Evolutionary conservation across 2,888 invertebrate genomes (phyloP).

Genomic region (Eupithecia subumbrata): DNA sequence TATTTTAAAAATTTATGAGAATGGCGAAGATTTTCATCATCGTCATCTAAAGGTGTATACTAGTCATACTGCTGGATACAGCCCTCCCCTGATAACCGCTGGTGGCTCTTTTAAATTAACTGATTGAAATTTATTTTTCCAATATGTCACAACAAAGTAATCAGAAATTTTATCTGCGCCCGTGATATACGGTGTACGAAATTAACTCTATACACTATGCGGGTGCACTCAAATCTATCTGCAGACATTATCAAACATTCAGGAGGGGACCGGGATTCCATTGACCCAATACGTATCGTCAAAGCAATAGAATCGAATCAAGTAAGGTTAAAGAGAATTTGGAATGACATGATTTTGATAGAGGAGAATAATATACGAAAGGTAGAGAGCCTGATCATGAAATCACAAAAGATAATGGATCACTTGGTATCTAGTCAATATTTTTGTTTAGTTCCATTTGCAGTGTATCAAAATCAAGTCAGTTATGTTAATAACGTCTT

Average conservation of each 20-base stretch:
- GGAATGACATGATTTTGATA: conserved; percentile 4
- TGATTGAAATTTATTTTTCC: conserved; percentile 24
- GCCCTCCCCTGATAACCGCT: not conserved
- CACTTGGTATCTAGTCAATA: not conserved
- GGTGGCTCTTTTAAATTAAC: not conserved
- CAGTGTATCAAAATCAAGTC: not conserved
- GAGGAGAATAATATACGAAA: not conserved
- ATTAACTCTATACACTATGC: conserved; percentile 69
- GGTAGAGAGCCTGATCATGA: not conserved
- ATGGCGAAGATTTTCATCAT: not conserved
- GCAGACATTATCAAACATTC: conserved; percentile 73
- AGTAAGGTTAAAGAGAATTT: conserved; percentile 9
- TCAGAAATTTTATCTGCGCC: conserved; percentile 59
- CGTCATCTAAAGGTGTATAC: not conserved
- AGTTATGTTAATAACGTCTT: not conserved
- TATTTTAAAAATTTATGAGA: not conserved
- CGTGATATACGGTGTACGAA: conserved; percentile 58
- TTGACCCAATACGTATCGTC: conserved; percentile 47
- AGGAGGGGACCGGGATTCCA: conserved; percentile 59
- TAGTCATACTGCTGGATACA: not conserved
- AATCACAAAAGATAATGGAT: not conserved
- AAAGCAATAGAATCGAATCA: conserved; percentile 44
- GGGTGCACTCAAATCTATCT: conserved; percentile 75
- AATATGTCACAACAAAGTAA: conserved; percentile 53
- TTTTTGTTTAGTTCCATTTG: not conserved